Base-by-base conservation (phyloP, 1,140 invertebrate genomes). In the Drusus annulatus region DNA sequence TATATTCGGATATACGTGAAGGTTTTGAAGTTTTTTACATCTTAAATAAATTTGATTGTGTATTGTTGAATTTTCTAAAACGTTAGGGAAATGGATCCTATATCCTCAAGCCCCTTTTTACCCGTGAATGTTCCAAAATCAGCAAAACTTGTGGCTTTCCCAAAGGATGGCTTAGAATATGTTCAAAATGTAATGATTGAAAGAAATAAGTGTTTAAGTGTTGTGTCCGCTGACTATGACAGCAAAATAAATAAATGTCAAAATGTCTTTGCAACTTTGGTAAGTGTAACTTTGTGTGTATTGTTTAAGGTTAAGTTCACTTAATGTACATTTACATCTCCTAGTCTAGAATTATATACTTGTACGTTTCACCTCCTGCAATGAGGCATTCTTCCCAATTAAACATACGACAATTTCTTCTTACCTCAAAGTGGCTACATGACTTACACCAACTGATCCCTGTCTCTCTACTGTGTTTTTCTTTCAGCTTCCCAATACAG, bases 401-500 rank as follows among this genome's bases (percentile, higher is more conserved):
- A 28, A 28, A 28, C 25, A 28, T 28, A 28, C 25, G 5, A 28
- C 25, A 28, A 28, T 45, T 36, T 36, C 2, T 36, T 45, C 36
- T 45, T 2, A 45, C 8, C 36, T 45, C 36, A 13, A 45, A 7
- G 36, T 45, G 8, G 0, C 0, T 13, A 7, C 8, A 45, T 45
- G 10, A 45, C 10, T 45, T 45, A 1, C 36, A 45, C 36, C 0
- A 45, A 8, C 7, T 45, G 1, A 45, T 45, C 36, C 36, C 36
- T 45, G 36, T 45, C 10, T 45, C 36, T 45, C 25, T 28, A n/a
- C n/a, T n/a, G n/a, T 8, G 7, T 45, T 77, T 52, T 68, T 3
- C 23, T 84, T 83, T 63, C 54, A 86, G 85, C 79, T 78, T 21
- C 75, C 82, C 23, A 54, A 76, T n/a, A 84, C 80, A 19, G 73